phyloP scores from a whole-genome alignment of 2,888 invertebrate genomes.

The Nemotelus nigrinus region DNA sequence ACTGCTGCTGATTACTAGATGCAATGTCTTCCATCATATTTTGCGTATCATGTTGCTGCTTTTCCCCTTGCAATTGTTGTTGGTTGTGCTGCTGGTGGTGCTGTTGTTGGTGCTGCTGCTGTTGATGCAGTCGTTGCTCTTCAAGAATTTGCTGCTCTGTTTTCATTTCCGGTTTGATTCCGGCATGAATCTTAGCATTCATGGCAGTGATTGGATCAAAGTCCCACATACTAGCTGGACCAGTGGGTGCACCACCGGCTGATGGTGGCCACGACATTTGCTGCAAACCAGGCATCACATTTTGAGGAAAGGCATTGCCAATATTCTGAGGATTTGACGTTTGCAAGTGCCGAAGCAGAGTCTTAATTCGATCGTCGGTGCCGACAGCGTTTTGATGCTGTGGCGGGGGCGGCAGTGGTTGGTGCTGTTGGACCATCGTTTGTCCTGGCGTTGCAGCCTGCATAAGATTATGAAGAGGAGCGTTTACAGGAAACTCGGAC shows the following conservation, averaged over 20 bases:
- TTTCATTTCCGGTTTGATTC: slow-evolving; percentile 50
- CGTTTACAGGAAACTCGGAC: slow-evolving; percentile 27
- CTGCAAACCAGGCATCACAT: slow-evolving; percentile 23
- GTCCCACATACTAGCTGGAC: slow-evolving; percentile 42
- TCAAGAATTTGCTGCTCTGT: slow-evolving; percentile 51
- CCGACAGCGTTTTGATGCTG: slow-evolving; percentile 21
- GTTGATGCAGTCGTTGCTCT: slow-evolving; percentile 52
- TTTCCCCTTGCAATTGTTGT: slow-evolving; percentile 12
- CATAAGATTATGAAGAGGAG: slow-evolving; percentile 45
- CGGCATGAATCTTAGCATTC: not conserved
- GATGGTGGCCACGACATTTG: slow-evolving; percentile 14
- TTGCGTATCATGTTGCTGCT: not conserved
- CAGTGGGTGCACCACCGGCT: not conserved
- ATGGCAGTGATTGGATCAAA: slow-evolving; percentile 20
- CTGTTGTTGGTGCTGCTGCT: slow-evolving; percentile 52
- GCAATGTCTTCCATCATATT: not conserved
- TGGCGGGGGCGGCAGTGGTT: slow-evolving; percentile 4
- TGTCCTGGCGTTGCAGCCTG: slow-evolving; percentile 51
- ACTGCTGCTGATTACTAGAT: not conserved
- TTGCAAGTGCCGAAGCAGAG: slow-evolving; percentile 11
- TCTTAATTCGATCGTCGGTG: slow-evolving; percentile 25
- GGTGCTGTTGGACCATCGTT: not conserved
- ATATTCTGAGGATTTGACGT: not conserved
- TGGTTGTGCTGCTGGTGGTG: slow-evolving; percentile 20
- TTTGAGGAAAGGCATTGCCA: slow-evolving; percentile 6